Base-by-base conservation (phyloP, 2,888 invertebrate genomes). In the Leptothorax acervorum region DNA sequence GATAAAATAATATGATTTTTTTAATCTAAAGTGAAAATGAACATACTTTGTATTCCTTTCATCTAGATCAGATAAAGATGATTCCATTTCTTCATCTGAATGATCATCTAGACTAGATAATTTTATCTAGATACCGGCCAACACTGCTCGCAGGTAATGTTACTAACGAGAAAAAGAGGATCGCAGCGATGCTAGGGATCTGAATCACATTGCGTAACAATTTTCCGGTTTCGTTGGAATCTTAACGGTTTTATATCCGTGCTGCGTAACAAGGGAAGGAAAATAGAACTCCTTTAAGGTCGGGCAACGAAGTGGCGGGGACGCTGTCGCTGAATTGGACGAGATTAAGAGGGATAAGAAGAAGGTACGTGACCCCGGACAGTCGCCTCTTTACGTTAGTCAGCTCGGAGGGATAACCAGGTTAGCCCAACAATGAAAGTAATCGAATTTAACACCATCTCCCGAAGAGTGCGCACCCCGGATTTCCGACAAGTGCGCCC, bases 401-500 rank as follows among this genome's bases (percentile, higher is more conserved):
- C 91, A 87, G 91, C 90, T 89, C 88, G 88, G 84, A 90, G 91
- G 92, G 92, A 93, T 94, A 94, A 94, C 93, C 83, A 76, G 86
- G 93, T 94, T 94, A 93, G 90, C 90, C 91, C 92, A 92, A 93
- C 94, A 94, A 94, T 93, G 93, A 93, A 92, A 93, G 93, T 93
- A 94, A 94, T 94, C 91, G 92, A 94, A 94, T 94, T 94, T 93
- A 93, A 92, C 93, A 90, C 92, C 90, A 91, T 92, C 93, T 92
- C 91, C 88, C 87, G 90, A 90, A 90, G 60, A 60, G 53, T 89
- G 91, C 90, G 88, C 89, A 86, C 84, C 87, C 90, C 74, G 89
- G 90, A 91, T 89, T 92, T 90, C 86, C 91, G 91, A 87, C 91
- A 87, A 93, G 88, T 87, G 89, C 86, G 88, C 63, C 84, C 83